Evolutionary conservation across 2,888 invertebrate species (phyloP), one percentile per base, ranked within the genome.

Genomic region (Melinopterus prodromus): DNA sequence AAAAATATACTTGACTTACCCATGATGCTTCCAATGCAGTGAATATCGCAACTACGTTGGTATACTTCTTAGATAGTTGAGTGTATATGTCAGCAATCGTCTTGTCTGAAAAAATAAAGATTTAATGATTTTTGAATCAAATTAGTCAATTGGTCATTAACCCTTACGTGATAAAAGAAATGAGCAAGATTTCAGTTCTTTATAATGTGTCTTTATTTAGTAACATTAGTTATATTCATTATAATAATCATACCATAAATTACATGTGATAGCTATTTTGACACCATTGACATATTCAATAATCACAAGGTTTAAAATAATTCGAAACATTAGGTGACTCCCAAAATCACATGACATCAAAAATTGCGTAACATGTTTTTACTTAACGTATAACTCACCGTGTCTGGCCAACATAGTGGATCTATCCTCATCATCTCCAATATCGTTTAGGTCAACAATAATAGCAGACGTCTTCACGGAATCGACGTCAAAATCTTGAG

Each of bases 401-500:
- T 94, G 94, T 38, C 92, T 90, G 76, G 90, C 90, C 12, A 93
- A 90, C 86, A 94, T 89, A 0, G 91, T 91, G 12, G 88, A 85
- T 70, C 93, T 87, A 14, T 91, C 90, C 83, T 92, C 92, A 35
- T 90, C 90, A 26, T 92, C 92, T 74, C 86, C 87, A 5, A 92
- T 92, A 86, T 93, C 93, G 82, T 92, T 90, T 35, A 94, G 89
- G 78, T 89, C 90, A 38, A 94, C 90, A 81, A 93, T 91, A 16
- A 93, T 84, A 76, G 92, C 90, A 76, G 90, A 91, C 2, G 90
- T 90, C 71, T 87, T 83, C 77, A 90, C 84, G 37, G 85, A 82
- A 79, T 85, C 82, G 77, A 85, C 83, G n/a, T 84, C 81, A 72
- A 88, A 82, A 70, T 84, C 84, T 76, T 86, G 85, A 69, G 87